Base-by-base conservation (phyloP, 2,797 vertebrate species). In the Erpetoichthys calabaricus region DNA sequence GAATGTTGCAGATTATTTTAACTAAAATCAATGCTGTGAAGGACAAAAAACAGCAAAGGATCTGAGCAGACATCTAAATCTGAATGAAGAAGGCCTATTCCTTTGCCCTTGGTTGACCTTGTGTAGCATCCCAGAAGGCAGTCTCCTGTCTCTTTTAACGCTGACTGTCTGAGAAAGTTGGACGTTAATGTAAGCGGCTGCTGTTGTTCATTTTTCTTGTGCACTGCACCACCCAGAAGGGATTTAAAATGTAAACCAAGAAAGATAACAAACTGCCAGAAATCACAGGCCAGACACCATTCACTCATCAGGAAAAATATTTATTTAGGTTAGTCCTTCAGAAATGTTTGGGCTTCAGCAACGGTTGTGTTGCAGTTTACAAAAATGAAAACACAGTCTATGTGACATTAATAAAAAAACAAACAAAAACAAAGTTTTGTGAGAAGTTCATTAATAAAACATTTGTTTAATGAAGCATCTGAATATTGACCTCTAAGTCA, bases 1-100 rank as follows among this genome's bases (percentile, higher is more conserved):
- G 60, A 63, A 69, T 78, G 80, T 79, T 73, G 75, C 66, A 2
- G 73, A 25, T 79, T 84, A 75, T 75, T 84, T 80, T 71, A 83
- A 75, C 73, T 77, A 76, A 78, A 87, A 89, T 86, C 84, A 68
- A 92, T 89, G 71, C 65, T 72, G 70, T 76, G 76, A 87, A 91
- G 86, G 85, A 79, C 72, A 54, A 69, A 78, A 74, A 65, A 69
- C 56, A 42, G 7, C 25, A 9, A 8, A 42, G 52, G 25, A 3
- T 25, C 25, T 3, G 6, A 54, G 9, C 53, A 54, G 5, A 25
- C 53, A 42, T 9, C 44, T 47, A 45, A 7, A 56, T 60, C 7
- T 49, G 55, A n/a, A 47, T 25, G 9, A 6, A 49, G 59, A 47
- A 57, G 57, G 68, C 58, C 53, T 52, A 53, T 53, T 55, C 62